phyloP scores from a whole-genome alignment of 2,888 invertebrate genomes.

The Dendrolimus pini region DNA sequence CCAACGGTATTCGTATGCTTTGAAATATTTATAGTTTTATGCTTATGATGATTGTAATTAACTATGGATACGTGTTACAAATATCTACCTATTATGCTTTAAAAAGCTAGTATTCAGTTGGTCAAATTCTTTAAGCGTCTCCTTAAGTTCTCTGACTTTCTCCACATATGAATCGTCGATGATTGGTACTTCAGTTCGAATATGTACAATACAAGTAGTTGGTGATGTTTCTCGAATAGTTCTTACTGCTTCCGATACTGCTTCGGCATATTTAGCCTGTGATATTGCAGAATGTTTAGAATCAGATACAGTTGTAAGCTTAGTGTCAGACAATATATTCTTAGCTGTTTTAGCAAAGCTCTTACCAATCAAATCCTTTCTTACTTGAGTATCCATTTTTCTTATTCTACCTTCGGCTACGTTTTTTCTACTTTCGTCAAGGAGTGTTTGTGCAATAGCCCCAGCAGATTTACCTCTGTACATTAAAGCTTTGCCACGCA shows the following conservation, averaged over 20 bases:
- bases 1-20: no score
- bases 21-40: no score
- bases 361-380: slow-evolving; percentile 31
- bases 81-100: slow-evolving; percentile 77
- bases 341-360: slow-evolving; percentile 32
- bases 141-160: slow-evolving; percentile 77
- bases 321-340: slow-evolving; percentile 28
- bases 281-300: slow-evolving; percentile 27
- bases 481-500: slow-evolving; percentile 72
- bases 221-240: slow-evolving; percentile 46
- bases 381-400: slow-evolving; percentile 37
- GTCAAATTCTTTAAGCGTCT: slow-evolving; percentile 80
- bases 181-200: slow-evolving; percentile 48
- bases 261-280: slow-evolving; percentile 32
- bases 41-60: no score
- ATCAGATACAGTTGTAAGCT: slow-evolving; percentile 16
- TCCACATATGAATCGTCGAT: slow-evolving; percentile 75
- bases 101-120: slow-evolving; percentile 72
- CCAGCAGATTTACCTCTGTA: slow-evolving; percentile 86
- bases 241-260: slow-evolving; percentile 41
- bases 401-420: slow-evolving; percentile 57
- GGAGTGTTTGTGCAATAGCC: slow-evolving; percentile 81
- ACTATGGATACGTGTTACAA: neutral
- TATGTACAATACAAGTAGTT: slow-evolving; percentile 46
- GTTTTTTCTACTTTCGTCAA: slow-evolving; percentile 77